Evolutionary conservation across 2,888 invertebrate genomes (phyloP).

Genomic region (Venusia cambrica): DNA sequence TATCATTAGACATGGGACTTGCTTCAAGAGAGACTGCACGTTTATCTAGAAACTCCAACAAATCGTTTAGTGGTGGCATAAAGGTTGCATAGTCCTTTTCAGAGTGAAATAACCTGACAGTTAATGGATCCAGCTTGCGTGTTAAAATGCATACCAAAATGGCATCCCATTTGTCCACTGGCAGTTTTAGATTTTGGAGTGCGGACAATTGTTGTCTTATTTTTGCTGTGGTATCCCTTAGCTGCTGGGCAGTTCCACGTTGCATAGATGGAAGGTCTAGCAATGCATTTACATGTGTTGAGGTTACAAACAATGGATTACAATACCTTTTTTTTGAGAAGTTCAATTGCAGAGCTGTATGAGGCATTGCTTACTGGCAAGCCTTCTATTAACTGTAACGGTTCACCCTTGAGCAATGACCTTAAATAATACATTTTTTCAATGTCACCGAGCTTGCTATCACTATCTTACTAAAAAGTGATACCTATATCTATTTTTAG

Average conservation of each 20-base stretch:
- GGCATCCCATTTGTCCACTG: conserved; percentile 4
- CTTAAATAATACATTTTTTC: conserved; percentile 1
- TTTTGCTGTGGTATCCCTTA: background rate
- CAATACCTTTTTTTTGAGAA: conserved; percentile 2
- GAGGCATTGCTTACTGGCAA: conserved; percentile 2
- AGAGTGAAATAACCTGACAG: conserved; percentile 8
- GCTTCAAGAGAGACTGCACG: conserved; percentile 6
- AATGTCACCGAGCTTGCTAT: too few species aligned
- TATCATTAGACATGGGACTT: conserved; percentile 3
- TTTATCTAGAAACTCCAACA: conserved; percentile 7
- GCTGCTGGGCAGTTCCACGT: conserved; percentile 3
- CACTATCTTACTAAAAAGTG: too few species aligned
- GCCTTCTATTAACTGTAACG: conserved; percentile 2
- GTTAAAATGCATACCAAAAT: conserved; percentile 4
- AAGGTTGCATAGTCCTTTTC: conserved; percentile 1
- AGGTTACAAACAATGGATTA: conserved; percentile 1
- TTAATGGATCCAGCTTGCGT: conserved; percentile 8
- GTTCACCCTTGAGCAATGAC: conserved; percentile 1
- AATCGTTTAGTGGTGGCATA: conserved; percentile 4
- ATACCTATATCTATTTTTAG: too few species aligned
- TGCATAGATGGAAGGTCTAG: conserved; percentile 5
- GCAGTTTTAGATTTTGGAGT: conserved; percentile 2
- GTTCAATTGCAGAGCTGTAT: background rate
- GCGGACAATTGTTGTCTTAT: conserved; percentile 4
- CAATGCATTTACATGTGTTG: background rate